Percentiles rank a stretch among this genome's conserved stretches.
phyloP scores from a whole-genome alignment of 2,888 invertebrate genomes.

The Stomorhina lunata region DNA sequence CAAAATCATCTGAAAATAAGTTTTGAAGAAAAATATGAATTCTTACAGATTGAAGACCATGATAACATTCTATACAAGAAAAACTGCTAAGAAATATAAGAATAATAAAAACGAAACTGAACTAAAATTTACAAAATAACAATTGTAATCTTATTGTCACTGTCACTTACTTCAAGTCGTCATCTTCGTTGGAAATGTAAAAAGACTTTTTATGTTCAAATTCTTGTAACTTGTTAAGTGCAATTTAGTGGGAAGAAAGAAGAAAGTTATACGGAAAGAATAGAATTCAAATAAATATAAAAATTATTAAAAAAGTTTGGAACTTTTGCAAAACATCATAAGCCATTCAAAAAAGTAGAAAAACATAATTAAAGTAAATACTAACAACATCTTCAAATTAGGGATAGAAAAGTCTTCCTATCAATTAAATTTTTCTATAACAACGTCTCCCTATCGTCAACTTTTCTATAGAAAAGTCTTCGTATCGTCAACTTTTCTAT shows the following conservation, averaged over 20 bases:
- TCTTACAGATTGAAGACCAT: constrained; percentile 12
- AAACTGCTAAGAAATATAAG: constrained; percentile 28
- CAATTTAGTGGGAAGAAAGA: constrained; percentile 1
- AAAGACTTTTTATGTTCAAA: no score
- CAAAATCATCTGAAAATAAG: no score
- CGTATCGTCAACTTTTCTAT: no score
- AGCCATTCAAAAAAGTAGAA: constrained; percentile 32
- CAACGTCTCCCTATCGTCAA: no score
- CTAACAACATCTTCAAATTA: no score
- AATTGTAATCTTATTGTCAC: constrained; percentile 59
- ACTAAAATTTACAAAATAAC: constrained; percentile 55
- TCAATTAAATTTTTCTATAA: no score
- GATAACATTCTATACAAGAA: background rate
- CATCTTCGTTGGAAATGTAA: background rate
- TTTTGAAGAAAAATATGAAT: constrained; percentile 34
- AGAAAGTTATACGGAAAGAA: background rate
- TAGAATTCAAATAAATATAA: background rate
- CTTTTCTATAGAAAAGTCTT: no score
- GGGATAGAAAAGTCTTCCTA: no score
- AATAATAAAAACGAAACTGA: constrained; percentile 50
- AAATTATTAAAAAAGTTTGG: constrained; percentile 8
- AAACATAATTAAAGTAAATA: no score
- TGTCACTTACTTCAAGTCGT: constrained; percentile 37
- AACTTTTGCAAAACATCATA: constrained; percentile 26
- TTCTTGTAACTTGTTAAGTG: no score